phyloP scores from a whole-genome alignment of 2,797 vertebrate genomes.

The Sebastes steindachneri region DNA sequence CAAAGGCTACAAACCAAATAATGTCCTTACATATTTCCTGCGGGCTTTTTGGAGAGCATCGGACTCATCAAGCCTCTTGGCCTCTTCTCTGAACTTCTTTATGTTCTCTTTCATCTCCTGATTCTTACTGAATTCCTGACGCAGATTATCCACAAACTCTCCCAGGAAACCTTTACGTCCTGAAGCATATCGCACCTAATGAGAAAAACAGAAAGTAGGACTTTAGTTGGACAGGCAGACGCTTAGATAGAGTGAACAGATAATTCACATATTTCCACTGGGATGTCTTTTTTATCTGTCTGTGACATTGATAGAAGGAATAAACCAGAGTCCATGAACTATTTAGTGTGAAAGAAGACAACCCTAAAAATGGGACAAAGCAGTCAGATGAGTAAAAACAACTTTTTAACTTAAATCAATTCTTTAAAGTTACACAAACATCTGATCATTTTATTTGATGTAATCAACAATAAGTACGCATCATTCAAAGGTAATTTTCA shows the following conservation, averaged over 20 bases:
- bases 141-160: conserved; percentile 91
- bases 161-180: conserved; percentile 90
- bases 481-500: background rate
- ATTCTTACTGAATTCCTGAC: conserved; percentile 92
- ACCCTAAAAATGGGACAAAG: background rate
- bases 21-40: conserved; percentile 89
- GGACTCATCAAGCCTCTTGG: conserved; percentile 90
- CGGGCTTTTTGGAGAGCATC: conserved; percentile 91
- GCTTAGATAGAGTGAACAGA: background rate
- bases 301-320: background rate
- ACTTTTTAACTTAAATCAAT: background rate
- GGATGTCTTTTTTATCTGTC: background rate
- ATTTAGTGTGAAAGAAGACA: background rate
- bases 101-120: conserved; percentile 95
- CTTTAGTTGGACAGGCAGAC: background rate
- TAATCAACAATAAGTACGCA: background rate
- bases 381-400: background rate
- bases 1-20: background rate
- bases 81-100: conserved; percentile 92
- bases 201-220: conserved; percentile 3
- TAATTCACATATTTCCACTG: background rate
- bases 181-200: conserved; percentile 77
- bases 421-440: background rate
- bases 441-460: background rate
- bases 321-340: background rate